Percentiles rank a stretch among this genome's conserved stretches.
phyloP scores from a whole-genome alignment of 1,140 invertebrate genomes.

The Mycetomoellerius zeteki region DNA sequence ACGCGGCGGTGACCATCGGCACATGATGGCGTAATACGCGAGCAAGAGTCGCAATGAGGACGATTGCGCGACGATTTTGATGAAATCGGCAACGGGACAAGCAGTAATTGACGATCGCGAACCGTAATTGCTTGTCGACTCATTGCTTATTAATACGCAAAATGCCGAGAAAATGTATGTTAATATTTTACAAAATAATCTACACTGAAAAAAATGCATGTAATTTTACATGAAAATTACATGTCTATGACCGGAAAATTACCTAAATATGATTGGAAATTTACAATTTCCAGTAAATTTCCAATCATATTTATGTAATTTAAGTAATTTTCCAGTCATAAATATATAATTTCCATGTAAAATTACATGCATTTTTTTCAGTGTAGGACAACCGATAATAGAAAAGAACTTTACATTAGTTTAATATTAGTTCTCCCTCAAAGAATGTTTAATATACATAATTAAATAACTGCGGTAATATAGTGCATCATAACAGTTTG shows the following conservation, averaged over 20 bases:
- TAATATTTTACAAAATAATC: not conserved
- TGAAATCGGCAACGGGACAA: not conserved
- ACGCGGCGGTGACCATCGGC: not conserved
- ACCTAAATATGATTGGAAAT: no score
- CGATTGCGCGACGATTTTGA: not conserved
- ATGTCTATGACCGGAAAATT: no score
- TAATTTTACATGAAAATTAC: no score
- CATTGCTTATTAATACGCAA: not conserved
- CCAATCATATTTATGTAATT: no score
- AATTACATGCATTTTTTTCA: no score
- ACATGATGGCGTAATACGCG: conserved; percentile 33
- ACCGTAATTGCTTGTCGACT: not conserved
- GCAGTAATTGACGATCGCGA: not conserved
- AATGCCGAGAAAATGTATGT: not conserved
- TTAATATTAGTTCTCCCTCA: not conserved
- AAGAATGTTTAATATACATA: not conserved
- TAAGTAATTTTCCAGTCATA: no score
- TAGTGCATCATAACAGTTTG: not conserved
- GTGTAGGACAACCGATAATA: not conserved
- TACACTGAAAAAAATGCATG: no score
- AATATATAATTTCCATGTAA: no score
- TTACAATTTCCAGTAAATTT: no score
- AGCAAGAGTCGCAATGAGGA: not conserved
- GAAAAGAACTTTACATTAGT: conserved; percentile 14
- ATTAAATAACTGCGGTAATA: not conserved